Percentiles rank a stretch among this genome's conserved stretches.
These are phyloP conservation scores for Leptura quadrifasciata DNA, from an alignment of 2,888 invertebrate genomes.

Conservation along the genomic window DNA sequence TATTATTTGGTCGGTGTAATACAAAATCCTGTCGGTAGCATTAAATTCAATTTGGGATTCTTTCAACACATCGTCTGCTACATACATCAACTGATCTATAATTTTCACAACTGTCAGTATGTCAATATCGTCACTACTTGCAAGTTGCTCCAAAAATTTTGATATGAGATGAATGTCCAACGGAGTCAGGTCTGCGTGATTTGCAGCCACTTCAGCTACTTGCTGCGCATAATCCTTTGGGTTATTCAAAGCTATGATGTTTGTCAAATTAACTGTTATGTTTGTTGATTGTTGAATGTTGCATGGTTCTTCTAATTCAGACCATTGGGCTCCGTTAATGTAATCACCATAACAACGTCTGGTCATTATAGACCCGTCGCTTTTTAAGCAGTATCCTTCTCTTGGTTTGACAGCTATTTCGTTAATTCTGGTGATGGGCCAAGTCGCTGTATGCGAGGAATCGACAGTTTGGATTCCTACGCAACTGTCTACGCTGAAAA, in stretches of 20 bases:
- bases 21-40: constrained; percentile 60
- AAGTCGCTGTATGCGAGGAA: constrained; percentile 46
- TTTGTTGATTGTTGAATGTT: constrained; percentile 31
- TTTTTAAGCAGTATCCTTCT: constrained; percentile 74
- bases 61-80: constrained; percentile 48
- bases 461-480: constrained; percentile 38
- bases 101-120: constrained; percentile 40
- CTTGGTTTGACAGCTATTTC: constrained; percentile 42
- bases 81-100: constrained; percentile 53
- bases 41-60: constrained; percentile 57
- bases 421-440: constrained; percentile 53
- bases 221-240: constrained; percentile 10
- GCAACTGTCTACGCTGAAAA: constrained; percentile 54
- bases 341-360: constrained; percentile 77
- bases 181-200: constrained; percentile 38
- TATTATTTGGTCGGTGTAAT: constrained; percentile 56
- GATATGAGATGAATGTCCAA: constrained; percentile 51
- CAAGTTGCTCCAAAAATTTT: constrained; percentile 47
- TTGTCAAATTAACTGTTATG: constrained; percentile 41
- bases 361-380: constrained; percentile 76
- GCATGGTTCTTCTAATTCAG: constrained; percentile 63
- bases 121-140: constrained; percentile 38
- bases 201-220: constrained; percentile 26
- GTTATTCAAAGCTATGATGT: constrained; percentile 36
- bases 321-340: constrained; percentile 77